Base-by-base conservation (phyloP, 2,113 vertebrate genomes). In the Melospiza melodia region DNA sequence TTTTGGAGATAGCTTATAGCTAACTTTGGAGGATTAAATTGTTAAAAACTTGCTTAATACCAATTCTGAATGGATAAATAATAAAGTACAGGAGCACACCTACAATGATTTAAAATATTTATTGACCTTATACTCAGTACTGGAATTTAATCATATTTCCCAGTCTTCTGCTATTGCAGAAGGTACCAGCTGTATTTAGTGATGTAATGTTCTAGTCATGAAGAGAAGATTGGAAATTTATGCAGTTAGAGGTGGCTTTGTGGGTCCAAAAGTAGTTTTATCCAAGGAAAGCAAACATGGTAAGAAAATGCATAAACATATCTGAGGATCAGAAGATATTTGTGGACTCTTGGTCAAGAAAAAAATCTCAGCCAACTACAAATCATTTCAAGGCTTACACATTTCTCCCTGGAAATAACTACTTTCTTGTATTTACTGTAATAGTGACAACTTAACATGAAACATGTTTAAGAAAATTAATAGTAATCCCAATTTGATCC, bases 21-120 rank as follows among this genome's bases (percentile, higher is more conserved):
- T 81, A 75, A 74, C 33, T 77, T 90, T 28, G 52, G 57, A 67
- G n/a, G 39, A 63, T 48, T 73, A 44, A 63, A 65, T 12, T 87
- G 43, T 84, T 84, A 67, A 92, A 87, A 88, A 61, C 44, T 87
- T 84, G 27, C 46, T 52, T 89, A 48, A 81, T 89, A 48, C 6
- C 21, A 78, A 13, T 68, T 87, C 33, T 78, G 77, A 75, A 81
- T 75, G n/a, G 77, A 63, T 81, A 66, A 84, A 82, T 79, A 85
- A 90, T 91, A 52, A 87, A 91, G 33, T 62, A 78, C 52, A 92
- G 52, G 39, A 58, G 10, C 43, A 65, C 80, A 48, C 44, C 63
- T 86, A 55, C 1, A 12, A 87, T 62, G 68, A 65, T 81, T 92
- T 94, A 65, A 94, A 86, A 66, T 89, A 91, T 92, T 81, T 94